Base-by-base conservation (phyloP, 2,797 vertebrate genomes). In the Thaleichthys pacificus region DNA sequence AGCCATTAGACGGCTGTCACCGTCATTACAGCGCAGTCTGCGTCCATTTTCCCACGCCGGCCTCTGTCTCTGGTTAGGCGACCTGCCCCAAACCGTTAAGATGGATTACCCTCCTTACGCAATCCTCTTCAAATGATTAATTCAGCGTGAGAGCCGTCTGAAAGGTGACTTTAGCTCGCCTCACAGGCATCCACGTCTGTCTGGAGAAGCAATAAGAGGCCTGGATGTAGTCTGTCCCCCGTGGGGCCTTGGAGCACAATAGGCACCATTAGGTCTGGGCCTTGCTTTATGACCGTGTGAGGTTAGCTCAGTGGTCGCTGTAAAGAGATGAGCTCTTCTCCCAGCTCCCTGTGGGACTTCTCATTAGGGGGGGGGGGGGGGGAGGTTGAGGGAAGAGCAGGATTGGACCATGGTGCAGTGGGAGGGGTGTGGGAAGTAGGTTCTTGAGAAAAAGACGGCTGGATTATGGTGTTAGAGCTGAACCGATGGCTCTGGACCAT, bases 91-190 rank as follows among this genome's bases (percentile, higher is more conserved):
- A 81, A 76, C 73, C 78, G 70, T 71, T 85, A 74, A 66, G 75
- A 87, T 79, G 78, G 84, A 87, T 89, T 88, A 91, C 77, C 85
- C 79, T n/a, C 75, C 69, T 87, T 88, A 88, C 49, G 75, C 86
- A 87, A 88, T 65, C 84, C 82, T 90, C 85, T 89, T 88, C 88
- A 88, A 72, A 67, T 87, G 86, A 90, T 91, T 88, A 90, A 88
- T 81, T 83, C 72, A 72, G 77, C 80, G 70, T 79, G 83, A 82
- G 75, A 86, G 80, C 73, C 58, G 19, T 82, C 80, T 75, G 78
- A 85, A 81, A 83, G 85, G 84, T 86, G 86, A 89, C 87, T 80
- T 90, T 85, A 86, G 77, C 86, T 85, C 80, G 89, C 86, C 86
- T 88, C 84, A 86, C 75, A 81, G 81, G 82, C 77, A 73, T 72